These are phyloP conservation scores for Heliornis fulica DNA, from an alignment of 2,113 vertebrate species.

Conservation along the genomic window DNA sequence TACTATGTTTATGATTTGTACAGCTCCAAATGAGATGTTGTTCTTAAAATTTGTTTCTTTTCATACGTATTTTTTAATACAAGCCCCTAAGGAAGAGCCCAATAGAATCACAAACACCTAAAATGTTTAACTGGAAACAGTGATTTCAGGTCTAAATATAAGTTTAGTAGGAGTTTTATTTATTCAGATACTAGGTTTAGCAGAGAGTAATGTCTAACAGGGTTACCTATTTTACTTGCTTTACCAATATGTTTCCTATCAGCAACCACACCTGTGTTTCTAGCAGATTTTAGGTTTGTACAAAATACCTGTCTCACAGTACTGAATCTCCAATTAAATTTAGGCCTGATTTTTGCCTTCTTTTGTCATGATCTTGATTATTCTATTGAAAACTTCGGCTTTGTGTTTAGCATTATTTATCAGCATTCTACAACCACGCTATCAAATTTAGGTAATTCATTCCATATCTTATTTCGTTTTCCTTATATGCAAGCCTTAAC, in stretches of 20 bases:
- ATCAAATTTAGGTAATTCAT: background rate
- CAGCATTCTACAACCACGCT: background rate
- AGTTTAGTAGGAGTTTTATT: background rate
- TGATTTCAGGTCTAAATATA: background rate
- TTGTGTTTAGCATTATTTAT: background rate
- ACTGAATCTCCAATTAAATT: background rate
- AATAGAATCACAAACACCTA: background rate
- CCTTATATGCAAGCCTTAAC: background rate
- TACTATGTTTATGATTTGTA: background rate
- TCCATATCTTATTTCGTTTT: background rate
- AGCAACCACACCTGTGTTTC: background rate
- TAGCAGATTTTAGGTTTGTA: background rate
- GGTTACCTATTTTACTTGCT: background rate
- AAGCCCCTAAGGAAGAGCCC: background rate
- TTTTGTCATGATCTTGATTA: background rate
- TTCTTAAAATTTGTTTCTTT: background rate
- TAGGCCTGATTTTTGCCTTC: background rate
- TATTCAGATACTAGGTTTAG: background rate
- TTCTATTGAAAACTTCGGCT: background rate
- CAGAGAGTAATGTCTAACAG: background rate
- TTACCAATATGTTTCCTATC: background rate
- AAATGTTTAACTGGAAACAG: background rate
- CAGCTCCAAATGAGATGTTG: background rate
- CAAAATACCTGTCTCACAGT: background rate
- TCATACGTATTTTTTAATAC: background rate